Base-by-base conservation (phyloP, 2,113 vertebrate genomes). In the Chloropsis cyanopogon region DNA sequence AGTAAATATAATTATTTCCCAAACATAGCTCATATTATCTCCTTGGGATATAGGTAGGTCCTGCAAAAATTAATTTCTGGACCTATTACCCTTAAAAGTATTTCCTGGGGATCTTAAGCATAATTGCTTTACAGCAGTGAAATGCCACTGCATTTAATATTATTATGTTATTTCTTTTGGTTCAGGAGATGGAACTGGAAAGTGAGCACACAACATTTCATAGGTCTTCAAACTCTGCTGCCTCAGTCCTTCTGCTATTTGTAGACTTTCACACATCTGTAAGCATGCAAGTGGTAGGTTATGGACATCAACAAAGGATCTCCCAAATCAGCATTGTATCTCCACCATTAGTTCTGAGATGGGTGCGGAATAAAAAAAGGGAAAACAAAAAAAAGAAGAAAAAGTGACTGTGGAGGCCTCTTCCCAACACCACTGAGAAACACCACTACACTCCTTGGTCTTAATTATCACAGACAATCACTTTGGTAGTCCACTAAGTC, bases 361-460 rank as follows among this genome's bases (percentile, higher is more conserved):
- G 7, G 7, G 5, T 6, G 11, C 3, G 2, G 3, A 12, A 65
- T 18, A 2, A 44, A 19, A 28, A 10, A 37, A 20, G n/a, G 7
- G 18, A 2, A 12, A 14, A 37, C 15, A 7, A 23, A 28, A 24
- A 19, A 28, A 13, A 37, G 2, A 6, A 37, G 19, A 7, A 56
- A 72, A 23, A 68, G 8, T 33, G 12, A 71, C 7, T 12, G 7
- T 24, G 24, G 11, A 72, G 9, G 28, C 17, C 4, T 72, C 35
- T 60, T 82, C 14, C 41, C 59, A 76, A 64, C 7, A 44, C 9
- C 49, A 44, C 22, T 47, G 52, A 59, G 56, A 57, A 83, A 81
- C 41, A 83, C 9, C 25, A n/a, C 5, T 17, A 24, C 15, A 42
- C 3, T 63, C 9, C 39, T 76, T 70, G 25, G 31, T 22, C 25